Evolutionary conservation across 2,113 vertebrate species (phyloP).

Genomic region (Sitta europaea): DNA sequence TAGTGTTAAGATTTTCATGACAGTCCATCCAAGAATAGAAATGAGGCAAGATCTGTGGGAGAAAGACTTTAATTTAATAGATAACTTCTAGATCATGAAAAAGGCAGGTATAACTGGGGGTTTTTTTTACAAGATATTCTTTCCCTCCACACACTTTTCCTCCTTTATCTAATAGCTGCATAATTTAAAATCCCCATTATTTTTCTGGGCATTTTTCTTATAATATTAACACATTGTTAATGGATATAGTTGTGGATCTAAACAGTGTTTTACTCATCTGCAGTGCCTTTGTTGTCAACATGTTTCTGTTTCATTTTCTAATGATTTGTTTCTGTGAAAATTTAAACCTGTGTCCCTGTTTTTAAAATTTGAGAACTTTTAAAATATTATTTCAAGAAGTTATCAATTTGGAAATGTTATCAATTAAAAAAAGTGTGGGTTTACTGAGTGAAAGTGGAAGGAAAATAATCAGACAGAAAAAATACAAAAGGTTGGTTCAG

Average conservation of each 20-base stretch:
- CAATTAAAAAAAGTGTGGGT: background rate
- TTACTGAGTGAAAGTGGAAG: background rate
- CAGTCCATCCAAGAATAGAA: background rate
- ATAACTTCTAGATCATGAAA: background rate
- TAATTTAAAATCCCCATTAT: background rate
- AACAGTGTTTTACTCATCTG: background rate
- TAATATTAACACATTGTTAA: background rate
- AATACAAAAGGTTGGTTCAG: background rate
- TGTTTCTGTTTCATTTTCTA: background rate
- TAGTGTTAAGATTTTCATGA: background rate
- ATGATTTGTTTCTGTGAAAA: background rate
- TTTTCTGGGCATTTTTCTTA: background rate
- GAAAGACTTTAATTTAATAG: background rate
- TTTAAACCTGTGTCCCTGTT: background rate
- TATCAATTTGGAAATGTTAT: too few relatives aligned
- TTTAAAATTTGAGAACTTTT: background rate
- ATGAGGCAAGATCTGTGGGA: background rate
- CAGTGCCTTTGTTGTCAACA: background rate
- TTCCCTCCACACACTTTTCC: background rate
- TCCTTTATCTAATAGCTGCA: background rate
- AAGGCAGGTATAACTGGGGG: background rate
- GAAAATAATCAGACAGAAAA: background rate
- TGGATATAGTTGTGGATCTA: background rate
- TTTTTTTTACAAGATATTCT: background rate
- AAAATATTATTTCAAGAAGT: background rate